Evolutionary conservation across 1,140 invertebrate genomes (phyloP), one percentile per base, ranked within the genome.

Genomic region (Drosophila kurseongensis): DNA sequence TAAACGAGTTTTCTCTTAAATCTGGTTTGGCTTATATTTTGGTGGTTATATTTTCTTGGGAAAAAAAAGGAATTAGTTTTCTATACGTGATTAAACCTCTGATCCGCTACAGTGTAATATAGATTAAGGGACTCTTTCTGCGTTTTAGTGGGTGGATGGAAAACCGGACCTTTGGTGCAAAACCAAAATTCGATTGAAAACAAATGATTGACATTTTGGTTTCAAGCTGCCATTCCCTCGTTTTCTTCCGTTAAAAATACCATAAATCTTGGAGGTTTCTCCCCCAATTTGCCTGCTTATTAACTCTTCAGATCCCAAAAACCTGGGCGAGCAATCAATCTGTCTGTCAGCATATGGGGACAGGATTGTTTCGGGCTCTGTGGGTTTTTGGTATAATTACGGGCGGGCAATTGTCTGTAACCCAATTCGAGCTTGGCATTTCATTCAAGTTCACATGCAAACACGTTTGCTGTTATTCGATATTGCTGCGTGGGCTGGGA

Each of bases 401-500:
- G 58, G 52, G 27, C 36, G 7, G 36, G 52, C 60, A 62, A 63
- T 78, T 88, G 75, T 83, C 80, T 88, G 84, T 89, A 80, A 89
- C 80, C 84, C 80, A 88, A 84, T 88, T 89, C 58, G 66, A 71
- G 79, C 56, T 51, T 76, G 66, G 71, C 80, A 80, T 88, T 78
- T 89, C 65, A 88, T 88, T 84, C 84, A 89, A 88, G 84, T 88
- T 89, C 84, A 89, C 41, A 73, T 69, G 61, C 50, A 81, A 85
- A 81, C 69, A 56, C 57, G 69, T 78, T 67, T 42, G 59, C 44
- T 48, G 41, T 54, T 62, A 47, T 40, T 63, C 27, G 58, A 60
- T 42, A 41, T 52, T 50, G 36, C 40, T 83, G 83, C 79, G 84
- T 89, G 85, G 84, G 85, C 41, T 88, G 77, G 67, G 72, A 88